These are phyloP conservation scores for Caenorhabditis sp. DNA, from an alignment of 2,888 invertebrate genomes.

Conservation along the genomic window DNA sequence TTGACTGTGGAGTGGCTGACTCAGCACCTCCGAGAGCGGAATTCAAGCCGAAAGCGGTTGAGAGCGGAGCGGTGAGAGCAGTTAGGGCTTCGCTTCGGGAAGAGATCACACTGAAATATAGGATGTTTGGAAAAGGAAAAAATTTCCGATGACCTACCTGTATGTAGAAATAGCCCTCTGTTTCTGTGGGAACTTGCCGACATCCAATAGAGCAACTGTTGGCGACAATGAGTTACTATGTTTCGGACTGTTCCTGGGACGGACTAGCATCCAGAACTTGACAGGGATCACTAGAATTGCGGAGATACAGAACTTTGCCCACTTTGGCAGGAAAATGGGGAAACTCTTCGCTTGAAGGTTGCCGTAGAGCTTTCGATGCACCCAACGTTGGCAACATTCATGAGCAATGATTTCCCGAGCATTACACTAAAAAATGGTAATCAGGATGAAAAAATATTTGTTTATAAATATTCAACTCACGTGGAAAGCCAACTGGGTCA, in stretches of 20 bases:
- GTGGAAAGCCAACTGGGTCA: constrained; percentile 80
- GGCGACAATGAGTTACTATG: constrained; percentile 66
- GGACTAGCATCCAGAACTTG: constrained; percentile 73
- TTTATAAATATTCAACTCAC: too few species aligned
- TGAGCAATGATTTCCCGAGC: constrained; percentile 84
- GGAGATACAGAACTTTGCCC: constrained; percentile 78
- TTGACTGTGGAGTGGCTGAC: constrained; percentile 71
- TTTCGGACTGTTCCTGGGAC: constrained; percentile 64
- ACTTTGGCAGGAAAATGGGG: constrained; percentile 70
- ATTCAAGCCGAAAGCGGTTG: constrained; percentile 56
- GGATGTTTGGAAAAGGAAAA: too few species aligned
- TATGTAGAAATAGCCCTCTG: constrained; percentile 75
- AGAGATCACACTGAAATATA: constrained; percentile 69
- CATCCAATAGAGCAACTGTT: constrained; percentile 78
- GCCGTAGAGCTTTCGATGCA: constrained; percentile 84
- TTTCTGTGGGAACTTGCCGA: constrained; percentile 69
- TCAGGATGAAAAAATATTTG: too few species aligned
- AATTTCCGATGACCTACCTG: too few species aligned
- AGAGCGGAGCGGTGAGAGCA: constrained; percentile 67
- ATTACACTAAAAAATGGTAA: constrained; percentile 42
- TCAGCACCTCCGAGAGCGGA: constrained; percentile 61
- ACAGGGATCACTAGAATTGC: constrained; percentile 77
- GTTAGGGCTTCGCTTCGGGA: constrained; percentile 71
- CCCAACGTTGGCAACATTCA: constrained; percentile 85
- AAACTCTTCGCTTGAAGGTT: constrained; percentile 72